Evolutionary conservation across 2,797 vertebrate species (phyloP).

Genomic region (Microctenopoma steveboyesi): DNA sequence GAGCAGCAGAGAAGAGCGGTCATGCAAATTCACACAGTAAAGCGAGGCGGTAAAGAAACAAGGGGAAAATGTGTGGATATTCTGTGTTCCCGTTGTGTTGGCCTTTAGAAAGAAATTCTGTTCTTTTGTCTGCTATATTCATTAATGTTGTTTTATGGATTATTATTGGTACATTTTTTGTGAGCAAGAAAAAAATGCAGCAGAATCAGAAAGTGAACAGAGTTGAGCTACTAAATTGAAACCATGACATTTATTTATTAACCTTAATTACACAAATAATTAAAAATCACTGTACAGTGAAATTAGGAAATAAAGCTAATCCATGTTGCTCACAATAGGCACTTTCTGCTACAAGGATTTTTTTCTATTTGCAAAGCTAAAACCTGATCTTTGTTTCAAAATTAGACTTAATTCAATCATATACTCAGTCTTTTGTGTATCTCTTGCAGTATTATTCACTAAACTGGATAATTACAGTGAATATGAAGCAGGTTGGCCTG

Average conservation of each 20-base stretch:
- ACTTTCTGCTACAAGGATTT: constrained; percentile 67
- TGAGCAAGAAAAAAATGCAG: neutral
- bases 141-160: constrained; percentile 18
- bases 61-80: neutral
- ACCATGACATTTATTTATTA: constrained; percentile 72
- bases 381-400: constrained; percentile 71
- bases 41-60: constrained; percentile 37
- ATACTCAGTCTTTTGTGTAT: constrained; percentile 60
- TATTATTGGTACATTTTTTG: constrained; percentile 28
- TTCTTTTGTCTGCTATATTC: constrained; percentile 20
- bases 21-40: constrained; percentile 52
- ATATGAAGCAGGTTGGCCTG: constrained; percentile 60
- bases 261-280: constrained; percentile 80
- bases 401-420: constrained; percentile 71
- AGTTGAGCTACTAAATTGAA: constrained; percentile 52
- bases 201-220: constrained; percentile 24
- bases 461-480: constrained; percentile 79
- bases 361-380: constrained; percentile 69
- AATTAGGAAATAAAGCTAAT: constrained; percentile 80
- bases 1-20: constrained; percentile 50
- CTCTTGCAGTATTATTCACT: constrained; percentile 69
- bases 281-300: constrained; percentile 81
- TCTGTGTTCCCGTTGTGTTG: constrained; percentile 9
- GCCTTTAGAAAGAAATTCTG: neutral
- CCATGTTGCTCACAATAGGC: constrained; percentile 59